Evolutionary conservation across 2,888 invertebrate species (phyloP).

Genomic region (Synanthedon myopaeformis): DNA sequence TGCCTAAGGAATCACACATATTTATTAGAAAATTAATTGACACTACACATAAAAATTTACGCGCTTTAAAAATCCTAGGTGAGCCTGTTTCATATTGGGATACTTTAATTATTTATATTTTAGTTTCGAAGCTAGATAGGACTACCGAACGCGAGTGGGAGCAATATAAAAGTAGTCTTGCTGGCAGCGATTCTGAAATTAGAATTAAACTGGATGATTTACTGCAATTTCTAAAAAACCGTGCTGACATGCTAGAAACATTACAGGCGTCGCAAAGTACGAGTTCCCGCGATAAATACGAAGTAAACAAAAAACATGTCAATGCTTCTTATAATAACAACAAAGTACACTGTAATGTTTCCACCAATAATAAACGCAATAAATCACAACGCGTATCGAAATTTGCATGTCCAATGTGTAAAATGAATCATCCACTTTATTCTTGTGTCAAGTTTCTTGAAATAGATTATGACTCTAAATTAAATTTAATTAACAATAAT

Average conservation of each 20-base stretch:
- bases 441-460: constrained; percentile 6
- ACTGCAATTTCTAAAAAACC: not conserved
- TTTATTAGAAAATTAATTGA: too few species aligned
- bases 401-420: not conserved
- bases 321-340: too few species aligned
- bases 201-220: not conserved
- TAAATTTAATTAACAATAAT: constrained; percentile 2
- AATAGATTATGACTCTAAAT: constrained; percentile 1
- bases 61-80: too few species aligned
- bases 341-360: not conserved
- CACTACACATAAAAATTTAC: too few species aligned
- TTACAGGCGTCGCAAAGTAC: not conserved
- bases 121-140: not conserved
- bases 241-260: not conserved
- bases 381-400: not conserved
- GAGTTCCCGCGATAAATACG: too few species aligned
- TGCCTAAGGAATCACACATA: too few species aligned
- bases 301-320: too few species aligned
- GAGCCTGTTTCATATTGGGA: too few species aligned
- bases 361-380: not conserved
- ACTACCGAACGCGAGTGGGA: not conserved
- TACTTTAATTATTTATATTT: not conserved
- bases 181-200: not conserved
- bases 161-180: not conserved
- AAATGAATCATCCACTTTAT: constrained; percentile 5